Evolutionary conservation across 2,888 invertebrate genomes (phyloP).

Genomic region (Philaethria dido): DNA sequence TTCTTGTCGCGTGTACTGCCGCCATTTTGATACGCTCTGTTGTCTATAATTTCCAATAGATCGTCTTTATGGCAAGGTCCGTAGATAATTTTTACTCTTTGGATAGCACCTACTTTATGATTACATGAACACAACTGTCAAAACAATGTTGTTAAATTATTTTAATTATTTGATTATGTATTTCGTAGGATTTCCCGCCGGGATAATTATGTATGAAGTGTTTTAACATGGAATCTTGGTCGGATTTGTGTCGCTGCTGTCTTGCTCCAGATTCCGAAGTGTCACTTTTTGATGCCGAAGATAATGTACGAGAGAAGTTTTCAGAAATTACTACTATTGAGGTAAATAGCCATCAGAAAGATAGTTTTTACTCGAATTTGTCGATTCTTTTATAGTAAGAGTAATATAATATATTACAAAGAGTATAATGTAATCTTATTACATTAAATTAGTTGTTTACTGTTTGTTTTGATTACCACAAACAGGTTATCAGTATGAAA

Average conservation of each 20-base stretch:
- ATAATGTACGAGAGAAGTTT: constrained; percentile 68
- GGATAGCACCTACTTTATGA: constrained; percentile 63
- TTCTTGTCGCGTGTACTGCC: constrained; percentile 50
- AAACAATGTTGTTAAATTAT: constrained; percentile 62
- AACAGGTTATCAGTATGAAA: constrained; percentile 7
- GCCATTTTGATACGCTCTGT: constrained; percentile 76
- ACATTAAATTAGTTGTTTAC: not conserved
- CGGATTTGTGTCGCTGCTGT: constrained; percentile 77
- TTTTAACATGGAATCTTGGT: constrained; percentile 75
- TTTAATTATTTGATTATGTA: constrained; percentile 52
- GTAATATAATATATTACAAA: not conserved
- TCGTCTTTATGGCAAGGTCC: constrained; percentile 81
- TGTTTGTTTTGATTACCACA: constrained; percentile 1
- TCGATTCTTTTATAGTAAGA: not conserved
- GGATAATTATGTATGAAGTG: constrained; percentile 58
- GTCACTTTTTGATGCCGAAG: constrained; percentile 67
- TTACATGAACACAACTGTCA: constrained; percentile 63
- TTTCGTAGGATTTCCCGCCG: constrained; percentile 67
- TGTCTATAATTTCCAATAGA: constrained; percentile 82
- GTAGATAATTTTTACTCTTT: constrained; percentile 83
- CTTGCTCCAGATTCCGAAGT: constrained; percentile 71
- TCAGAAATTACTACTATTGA: constrained; percentile 71
- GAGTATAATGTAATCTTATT: not conserved
- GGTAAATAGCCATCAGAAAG: constrained; percentile 51
- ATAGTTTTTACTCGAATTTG: not conserved